These are phyloP conservation scores for Scaptomyza cyrtandrae DNA, from an alignment of 2,888 invertebrate genomes.

Conservation along the genomic window DNA sequence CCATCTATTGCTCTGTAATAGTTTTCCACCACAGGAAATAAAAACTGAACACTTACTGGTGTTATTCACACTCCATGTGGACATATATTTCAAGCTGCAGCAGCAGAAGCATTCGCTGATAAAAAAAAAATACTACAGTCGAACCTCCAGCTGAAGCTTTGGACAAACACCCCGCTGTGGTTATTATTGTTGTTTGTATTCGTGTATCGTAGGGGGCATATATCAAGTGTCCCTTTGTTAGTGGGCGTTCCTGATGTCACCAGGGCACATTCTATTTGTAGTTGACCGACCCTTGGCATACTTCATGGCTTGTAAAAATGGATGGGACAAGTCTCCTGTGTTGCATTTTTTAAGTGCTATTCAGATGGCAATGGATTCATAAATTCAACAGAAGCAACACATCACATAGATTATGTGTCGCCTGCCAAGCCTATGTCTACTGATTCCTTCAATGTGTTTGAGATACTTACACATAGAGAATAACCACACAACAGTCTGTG, in stretches of 20 bases:
- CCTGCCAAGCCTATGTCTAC: not conserved
- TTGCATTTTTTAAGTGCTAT: slow-evolving; percentile 42
- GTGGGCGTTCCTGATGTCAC: slow-evolving; percentile 14
- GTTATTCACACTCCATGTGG: slow-evolving; percentile 22
- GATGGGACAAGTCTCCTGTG: slow-evolving; percentile 16
- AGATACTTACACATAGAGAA: slow-evolving; percentile 10
- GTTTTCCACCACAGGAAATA: slow-evolving; percentile 1
- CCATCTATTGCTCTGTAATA: not conserved
- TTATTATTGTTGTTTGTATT: slow-evolving; percentile 22
- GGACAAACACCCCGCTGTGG: not conserved
- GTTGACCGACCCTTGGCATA: slow-evolving; percentile 68
- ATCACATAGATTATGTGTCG: slow-evolving; percentile 44
- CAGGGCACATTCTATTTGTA: slow-evolving; percentile 49
- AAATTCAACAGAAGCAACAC: slow-evolving; percentile 48
- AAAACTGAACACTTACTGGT: slow-evolving; percentile 3
- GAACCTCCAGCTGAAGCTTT: slow-evolving; percentile 9
- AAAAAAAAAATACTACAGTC: slow-evolving; percentile 15
- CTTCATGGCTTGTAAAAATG: slow-evolving; percentile 37
- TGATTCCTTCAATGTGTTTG: slow-evolving; percentile 1
- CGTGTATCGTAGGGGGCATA: slow-evolving; percentile 26
- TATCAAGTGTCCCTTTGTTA: slow-evolving; percentile 46
- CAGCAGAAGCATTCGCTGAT: slow-evolving; percentile 7
- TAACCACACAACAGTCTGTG: slow-evolving; percentile 7
- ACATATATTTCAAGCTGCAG: slow-evolving; percentile 19
- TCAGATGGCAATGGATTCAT: slow-evolving; percentile 43